A percentile compares a stretch with the other conserved stretches of the same genome.
Evolutionary conservation across 37 sponge, comb jelly and placozoan genomes (phyloP).

Genomic region (Halichondria panicea): DNA sequence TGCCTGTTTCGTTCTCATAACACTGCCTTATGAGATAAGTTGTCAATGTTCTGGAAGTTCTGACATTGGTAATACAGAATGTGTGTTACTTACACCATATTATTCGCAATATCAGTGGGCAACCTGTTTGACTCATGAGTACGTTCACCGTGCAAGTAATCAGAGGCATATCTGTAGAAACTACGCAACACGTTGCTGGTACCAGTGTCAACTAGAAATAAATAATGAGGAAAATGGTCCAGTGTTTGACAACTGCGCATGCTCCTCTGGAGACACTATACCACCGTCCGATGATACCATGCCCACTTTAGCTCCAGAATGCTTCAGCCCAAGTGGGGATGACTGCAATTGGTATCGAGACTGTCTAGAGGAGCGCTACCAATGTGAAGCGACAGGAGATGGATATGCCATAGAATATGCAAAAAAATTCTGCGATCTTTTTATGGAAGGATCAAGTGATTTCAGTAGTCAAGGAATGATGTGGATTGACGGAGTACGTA

Average conservation of each 20-base stretch:
- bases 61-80: slow-evolving; percentile 27
- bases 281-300: not conserved
- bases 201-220: slow-evolving; percentile 36
- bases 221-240: slow-evolving; percentile 21
- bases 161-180: not conserved
- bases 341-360: slow-evolving; percentile 53
- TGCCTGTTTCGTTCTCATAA: too few species aligned
- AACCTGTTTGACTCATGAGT: slow-evolving; percentile 54
- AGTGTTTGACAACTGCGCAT: slow-evolving; percentile 24
- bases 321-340: slow-evolving; percentile 46
- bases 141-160: slow-evolving; percentile 9
- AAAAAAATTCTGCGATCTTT: slow-evolving; percentile 48
- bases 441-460: slow-evolving; percentile 12
- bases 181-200: slow-evolving; percentile 20
- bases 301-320: slow-evolving; percentile 36
- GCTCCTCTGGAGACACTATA: slow-evolving; percentile 13
- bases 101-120: slow-evolving; percentile 53
- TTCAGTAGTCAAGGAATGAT: slow-evolving; percentile 20
- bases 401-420: slow-evolving; percentile 43
- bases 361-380: slow-evolving; percentile 41
- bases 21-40: too few species aligned
- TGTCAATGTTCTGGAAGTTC: too few species aligned
- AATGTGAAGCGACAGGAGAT: slow-evolving; percentile 24
- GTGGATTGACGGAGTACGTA: slow-evolving; percentile 45
- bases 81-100: slow-evolving; percentile 26